Conservation (phyloP, 2,888 invertebrate species). For the Polyommatus icarus region DNA sequence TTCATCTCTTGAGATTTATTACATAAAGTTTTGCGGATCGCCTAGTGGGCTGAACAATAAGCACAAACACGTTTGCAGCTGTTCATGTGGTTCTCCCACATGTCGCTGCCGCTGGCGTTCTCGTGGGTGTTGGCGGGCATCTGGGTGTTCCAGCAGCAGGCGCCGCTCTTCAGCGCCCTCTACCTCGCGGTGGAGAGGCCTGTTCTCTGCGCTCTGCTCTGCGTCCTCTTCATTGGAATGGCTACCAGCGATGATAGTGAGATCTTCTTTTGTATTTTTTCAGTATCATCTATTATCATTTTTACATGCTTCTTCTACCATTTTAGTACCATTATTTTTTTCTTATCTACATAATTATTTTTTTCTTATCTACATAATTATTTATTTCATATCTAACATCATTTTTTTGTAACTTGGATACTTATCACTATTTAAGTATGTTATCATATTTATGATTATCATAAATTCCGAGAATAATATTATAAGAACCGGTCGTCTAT, state of each 20-base stretch:
- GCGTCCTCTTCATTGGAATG: constrained; percentile 49
- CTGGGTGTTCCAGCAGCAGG: neutral
- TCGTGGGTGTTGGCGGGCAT: constrained; percentile 12
- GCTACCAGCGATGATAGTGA: constrained; percentile 54
- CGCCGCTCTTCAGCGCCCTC: neutral
- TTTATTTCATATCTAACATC: too few species aligned
- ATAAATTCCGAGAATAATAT: too few species aligned
- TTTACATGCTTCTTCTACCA: neutral
- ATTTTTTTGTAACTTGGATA: too few species aligned
- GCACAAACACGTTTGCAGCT: neutral
- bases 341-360: too few species aligned
- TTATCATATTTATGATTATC: too few species aligned
- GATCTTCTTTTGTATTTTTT: too few species aligned
- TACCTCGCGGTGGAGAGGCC: constrained; percentile 27
- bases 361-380: too few species aligned
- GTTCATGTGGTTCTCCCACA: constrained; percentile 28
- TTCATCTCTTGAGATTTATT: too few species aligned
- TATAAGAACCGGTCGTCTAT: too few species aligned
- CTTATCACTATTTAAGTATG: too few species aligned
- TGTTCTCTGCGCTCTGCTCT: neutral
- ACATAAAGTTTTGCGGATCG: too few species aligned
- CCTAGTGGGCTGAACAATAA: too few species aligned
- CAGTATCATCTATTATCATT: neutral
- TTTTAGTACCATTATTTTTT: neutral
- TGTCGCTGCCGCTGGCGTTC: constrained; percentile 25